Evolutionary conservation across 2,888 invertebrate genomes (phyloP).

Genomic region (Clanis bilineata): DNA sequence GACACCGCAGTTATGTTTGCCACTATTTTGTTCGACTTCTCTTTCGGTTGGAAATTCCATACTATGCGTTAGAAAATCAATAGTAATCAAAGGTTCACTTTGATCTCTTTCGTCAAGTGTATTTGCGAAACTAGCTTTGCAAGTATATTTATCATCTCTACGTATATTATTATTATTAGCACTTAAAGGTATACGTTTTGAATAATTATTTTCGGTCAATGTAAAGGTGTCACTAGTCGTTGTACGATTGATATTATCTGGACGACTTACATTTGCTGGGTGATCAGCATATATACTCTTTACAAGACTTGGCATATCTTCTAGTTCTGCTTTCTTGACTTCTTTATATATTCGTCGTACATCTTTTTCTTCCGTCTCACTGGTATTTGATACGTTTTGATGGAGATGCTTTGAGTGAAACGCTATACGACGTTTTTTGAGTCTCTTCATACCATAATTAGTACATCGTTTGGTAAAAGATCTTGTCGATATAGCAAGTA

Average conservation of each 20-base stretch:
- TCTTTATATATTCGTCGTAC: conserved; percentile 18
- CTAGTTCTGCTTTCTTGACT: conserved; percentile 23
- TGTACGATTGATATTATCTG: conserved; percentile 29
- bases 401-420: conserved; percentile 38
- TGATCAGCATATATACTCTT: conserved; percentile 47
- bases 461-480: conserved; percentile 47
- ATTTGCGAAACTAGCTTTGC: neutral
- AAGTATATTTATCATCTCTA: conserved; percentile 4
- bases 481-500: conserved; percentile 52
- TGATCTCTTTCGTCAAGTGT: conserved; percentile 24
- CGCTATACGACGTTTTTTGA: conserved; percentile 35
- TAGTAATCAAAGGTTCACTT: conserved; percentile 29
- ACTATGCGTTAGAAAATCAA: conserved; percentile 33
- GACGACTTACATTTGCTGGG: conserved; percentile 31
- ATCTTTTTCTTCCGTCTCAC: conserved; percentile 24
- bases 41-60: conserved; percentile 21
- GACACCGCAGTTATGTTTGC: conserved; percentile 5
- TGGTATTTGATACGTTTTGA: conserved; percentile 35
- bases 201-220: neutral
- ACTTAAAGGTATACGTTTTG: neutral
- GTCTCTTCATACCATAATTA: conserved; percentile 32
- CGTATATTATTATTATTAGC: neutral
- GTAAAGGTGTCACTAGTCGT: conserved; percentile 10
- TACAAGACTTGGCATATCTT: conserved; percentile 45
- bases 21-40: conserved; percentile 16